These are phyloP conservation scores for Diadromus collaris DNA, from an alignment of 2,888 invertebrate species.

Conservation along the genomic window DNA sequence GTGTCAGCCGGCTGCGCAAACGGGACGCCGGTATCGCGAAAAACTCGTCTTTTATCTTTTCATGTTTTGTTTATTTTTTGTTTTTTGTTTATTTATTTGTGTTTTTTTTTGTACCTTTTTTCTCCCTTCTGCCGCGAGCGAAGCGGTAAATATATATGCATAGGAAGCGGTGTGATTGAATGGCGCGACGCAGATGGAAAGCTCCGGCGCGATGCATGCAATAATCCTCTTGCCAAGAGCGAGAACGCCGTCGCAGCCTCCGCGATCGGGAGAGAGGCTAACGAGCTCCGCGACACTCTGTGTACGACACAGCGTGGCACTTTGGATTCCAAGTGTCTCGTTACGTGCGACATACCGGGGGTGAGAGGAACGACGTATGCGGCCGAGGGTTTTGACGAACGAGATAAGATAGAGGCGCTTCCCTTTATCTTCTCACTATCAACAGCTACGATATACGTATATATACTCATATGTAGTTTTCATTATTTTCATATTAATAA, in stretches of 20 bases:
- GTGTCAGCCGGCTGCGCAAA: not conserved
- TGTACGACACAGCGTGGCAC: slow-evolving; percentile 50
- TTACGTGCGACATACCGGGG: slow-evolving; percentile 31
- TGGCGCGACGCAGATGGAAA: not conserved
- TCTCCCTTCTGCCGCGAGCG: not conserved
- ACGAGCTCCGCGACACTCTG: slow-evolving; percentile 29
- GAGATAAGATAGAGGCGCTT: slow-evolving; percentile 33
- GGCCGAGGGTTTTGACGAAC: slow-evolving; percentile 13
- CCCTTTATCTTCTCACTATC: slow-evolving; percentile 30
- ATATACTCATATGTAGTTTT: not conserved
- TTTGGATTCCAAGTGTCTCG: slow-evolving; percentile 50
- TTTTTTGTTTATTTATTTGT: not conserved
- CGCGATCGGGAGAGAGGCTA: slow-evolving; percentile 30
- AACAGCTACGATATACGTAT: not conserved
- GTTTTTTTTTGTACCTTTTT: not conserved
- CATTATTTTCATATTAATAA: not conserved
- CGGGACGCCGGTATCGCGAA: not conserved
- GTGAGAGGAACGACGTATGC: slow-evolving; percentile 27
- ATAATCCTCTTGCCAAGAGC: slow-evolving; percentile 25
- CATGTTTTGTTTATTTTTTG: not conserved
- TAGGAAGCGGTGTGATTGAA: not conserved
- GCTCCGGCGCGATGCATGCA: slow-evolving; percentile 30
- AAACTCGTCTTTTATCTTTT: not conserved
- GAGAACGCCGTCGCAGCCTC: slow-evolving; percentile 27
- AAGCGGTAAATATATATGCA: not conserved